phyloP scores from a whole-genome alignment of 2,113 vertebrate genomes.

The Bubalus kerabau region DNA sequence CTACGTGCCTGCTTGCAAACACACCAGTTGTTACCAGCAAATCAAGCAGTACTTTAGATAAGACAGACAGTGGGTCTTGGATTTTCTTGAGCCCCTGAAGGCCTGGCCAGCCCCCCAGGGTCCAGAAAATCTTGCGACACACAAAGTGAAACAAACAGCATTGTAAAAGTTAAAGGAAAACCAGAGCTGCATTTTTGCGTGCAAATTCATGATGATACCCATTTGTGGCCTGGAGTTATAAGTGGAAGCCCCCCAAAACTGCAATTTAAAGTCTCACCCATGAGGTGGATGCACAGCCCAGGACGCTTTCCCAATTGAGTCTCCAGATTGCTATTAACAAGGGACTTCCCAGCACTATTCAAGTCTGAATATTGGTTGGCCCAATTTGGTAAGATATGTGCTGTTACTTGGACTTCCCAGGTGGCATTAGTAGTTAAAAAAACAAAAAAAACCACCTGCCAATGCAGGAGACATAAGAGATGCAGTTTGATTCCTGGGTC shows the following conservation, averaged over 20 bases:
- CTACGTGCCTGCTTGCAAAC: background rate
- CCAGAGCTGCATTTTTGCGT: background rate
- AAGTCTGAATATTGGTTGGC: background rate
- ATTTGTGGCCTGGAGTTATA: background rate
- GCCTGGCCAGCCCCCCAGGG: background rate
- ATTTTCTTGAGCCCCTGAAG: background rate
- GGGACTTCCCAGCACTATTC: background rate
- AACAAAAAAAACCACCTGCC: background rate
- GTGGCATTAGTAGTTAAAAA: background rate
- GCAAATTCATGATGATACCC: background rate
- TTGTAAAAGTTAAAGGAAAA: background rate
- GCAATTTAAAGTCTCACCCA: background rate
- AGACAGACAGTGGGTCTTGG: background rate
- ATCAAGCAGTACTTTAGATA: background rate
- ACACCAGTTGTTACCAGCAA: background rate
- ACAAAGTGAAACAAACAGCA: background rate
- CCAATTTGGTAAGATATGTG: background rate
- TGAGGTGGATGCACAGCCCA: background rate
- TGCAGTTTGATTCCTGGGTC: fast-evolving
- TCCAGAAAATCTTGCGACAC: background rate
- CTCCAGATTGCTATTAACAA: background rate
- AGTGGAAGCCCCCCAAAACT: background rate
- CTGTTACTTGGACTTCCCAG: background rate
- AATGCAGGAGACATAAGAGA: background rate
- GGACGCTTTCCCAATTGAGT: background rate